Percentiles rank a stretch among this genome's conserved stretches.
These are phyloP conservation scores for Scalopus aquaticus DNA, from an alignment of 2,113 vertebrate genomes.

Conservation along the genomic window DNA sequence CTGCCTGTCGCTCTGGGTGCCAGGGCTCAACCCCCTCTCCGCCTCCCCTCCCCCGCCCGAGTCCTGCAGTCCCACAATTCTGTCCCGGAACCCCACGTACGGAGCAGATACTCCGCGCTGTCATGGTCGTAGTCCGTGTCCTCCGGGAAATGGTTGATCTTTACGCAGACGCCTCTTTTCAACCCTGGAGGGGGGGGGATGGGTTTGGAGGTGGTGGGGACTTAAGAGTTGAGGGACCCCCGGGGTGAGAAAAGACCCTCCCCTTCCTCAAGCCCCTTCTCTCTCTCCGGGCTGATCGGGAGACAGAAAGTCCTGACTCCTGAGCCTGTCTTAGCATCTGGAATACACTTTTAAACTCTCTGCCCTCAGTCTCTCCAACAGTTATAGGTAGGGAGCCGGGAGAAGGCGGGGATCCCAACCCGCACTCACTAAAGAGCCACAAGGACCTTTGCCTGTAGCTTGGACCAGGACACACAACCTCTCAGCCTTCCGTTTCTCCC, in stretches of 20 bases:
- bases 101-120: constrained; percentile 94
- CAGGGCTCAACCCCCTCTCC: not conserved
- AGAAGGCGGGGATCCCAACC: not conserved
- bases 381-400: not conserved
- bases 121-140: constrained; percentile 97
- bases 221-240: not conserved
- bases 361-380: not conserved
- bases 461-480: not conserved
- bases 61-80: accelerated
- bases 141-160: constrained; percentile 97
- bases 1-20: not conserved
- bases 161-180: constrained; percentile 93
- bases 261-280: not conserved
- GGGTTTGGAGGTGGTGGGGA: not conserved
- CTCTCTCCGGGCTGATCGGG: not conserved
- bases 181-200: constrained; percentile 85
- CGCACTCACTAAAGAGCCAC: not conserved
- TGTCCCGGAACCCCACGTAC: constrained; percentile 80
- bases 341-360: not conserved
- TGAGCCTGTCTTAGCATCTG: not conserved
- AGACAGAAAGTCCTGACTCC: not conserved
- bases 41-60: not conserved
- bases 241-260: not conserved
- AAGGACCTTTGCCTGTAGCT: not conserved
- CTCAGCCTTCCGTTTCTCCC: not conserved